Evolutionary conservation across 2,797 vertebrate genomes (phyloP).

Genomic region (Typhlichthys subterraneus): DNA sequence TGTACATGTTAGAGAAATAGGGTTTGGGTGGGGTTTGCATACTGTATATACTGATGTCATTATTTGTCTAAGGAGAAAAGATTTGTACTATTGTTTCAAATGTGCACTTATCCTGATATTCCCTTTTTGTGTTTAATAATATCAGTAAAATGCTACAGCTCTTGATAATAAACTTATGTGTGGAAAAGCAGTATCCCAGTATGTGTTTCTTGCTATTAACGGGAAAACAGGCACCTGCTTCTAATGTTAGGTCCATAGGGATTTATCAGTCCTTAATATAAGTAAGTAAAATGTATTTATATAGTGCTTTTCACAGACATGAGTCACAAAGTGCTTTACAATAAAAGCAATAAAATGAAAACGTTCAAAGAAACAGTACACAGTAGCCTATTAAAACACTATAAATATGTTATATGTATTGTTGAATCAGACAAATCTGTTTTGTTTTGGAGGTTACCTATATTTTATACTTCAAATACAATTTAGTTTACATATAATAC

Average conservation of each 20-base stretch:
- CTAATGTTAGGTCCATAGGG: too few species aligned
- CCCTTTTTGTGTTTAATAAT: slow-evolving; percentile 65
- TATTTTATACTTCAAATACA: neutral
- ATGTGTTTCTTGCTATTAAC: too few species aligned
- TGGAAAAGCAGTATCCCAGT: slow-evolving; percentile 50
- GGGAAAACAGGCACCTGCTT: too few species aligned
- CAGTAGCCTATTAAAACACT: too few species aligned
- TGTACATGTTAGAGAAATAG: slow-evolving; percentile 30
- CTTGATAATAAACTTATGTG: slow-evolving; percentile 69
- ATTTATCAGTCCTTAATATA: too few species aligned
- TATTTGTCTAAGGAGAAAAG: slow-evolving; percentile 65
- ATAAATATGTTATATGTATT: too few species aligned
- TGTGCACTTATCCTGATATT: slow-evolving; percentile 70
- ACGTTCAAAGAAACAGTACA: too few species aligned
- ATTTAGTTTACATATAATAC: neutral
- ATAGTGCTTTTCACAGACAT: too few species aligned
- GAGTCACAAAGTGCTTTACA: too few species aligned
- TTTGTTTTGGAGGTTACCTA: neutral
- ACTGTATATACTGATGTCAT: slow-evolving; percentile 77
- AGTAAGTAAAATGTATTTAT: too few species aligned
- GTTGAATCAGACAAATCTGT: too few species aligned
- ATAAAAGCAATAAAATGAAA: too few species aligned
- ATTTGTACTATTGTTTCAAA: slow-evolving; percentile 75
- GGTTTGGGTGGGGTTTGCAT: slow-evolving; percentile 43
- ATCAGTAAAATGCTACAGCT: slow-evolving; percentile 67